Base-by-base conservation (phyloP, 2,113 vertebrate genomes). In the Tragelaphus scriptus region DNA sequence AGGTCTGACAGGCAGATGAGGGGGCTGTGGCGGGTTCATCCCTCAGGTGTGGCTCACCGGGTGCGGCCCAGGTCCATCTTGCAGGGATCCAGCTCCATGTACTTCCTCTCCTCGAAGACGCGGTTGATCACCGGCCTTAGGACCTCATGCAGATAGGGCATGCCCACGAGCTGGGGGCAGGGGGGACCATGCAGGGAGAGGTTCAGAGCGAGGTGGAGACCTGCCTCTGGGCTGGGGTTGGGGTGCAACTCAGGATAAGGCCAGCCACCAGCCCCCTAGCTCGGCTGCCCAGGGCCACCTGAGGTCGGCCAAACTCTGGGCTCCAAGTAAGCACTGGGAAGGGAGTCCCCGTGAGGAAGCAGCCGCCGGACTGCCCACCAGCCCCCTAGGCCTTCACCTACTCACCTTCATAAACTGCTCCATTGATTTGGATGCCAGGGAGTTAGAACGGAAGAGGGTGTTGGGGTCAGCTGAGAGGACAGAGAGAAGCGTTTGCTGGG, bases 371-470 rank as follows among this genome's bases (percentile, higher is more conserved):
- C 19, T 6, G 17, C n/a, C 68, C n/a, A 40, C 68, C n/a, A 68
- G 0, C 3, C 32, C 44, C 68, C 11, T 12, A 2, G 9, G 10
- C 53, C 79, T 9, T 36, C 10, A 11, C 11, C 13, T 6, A 10
- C 97, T 97, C 96, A 96, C 93, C 94, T 95, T 55, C 0, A 99
- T 99, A 97, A 99, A 99, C 94, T 99, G 99, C 68, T 99, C 99
- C 99, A 99, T 98, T 1, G 99, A 99, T 97, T 99, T 99, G 94
- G 99, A 99, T 23, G 99, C 99, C 98, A 99, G 98, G 0, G 99
- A 99, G 98, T 99, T 99, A 63, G 99, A 99, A 80, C 99, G 99
- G 98, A 99, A 99, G 84, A 99, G 98, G n/a, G 99, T 99, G 98
- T 99, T 99, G 98, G 99, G 99, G 97, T 99, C 99, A 11, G 98